Base-by-base conservation (phyloP, 1,140 invertebrate species). In the Asobara japonica region DNA sequence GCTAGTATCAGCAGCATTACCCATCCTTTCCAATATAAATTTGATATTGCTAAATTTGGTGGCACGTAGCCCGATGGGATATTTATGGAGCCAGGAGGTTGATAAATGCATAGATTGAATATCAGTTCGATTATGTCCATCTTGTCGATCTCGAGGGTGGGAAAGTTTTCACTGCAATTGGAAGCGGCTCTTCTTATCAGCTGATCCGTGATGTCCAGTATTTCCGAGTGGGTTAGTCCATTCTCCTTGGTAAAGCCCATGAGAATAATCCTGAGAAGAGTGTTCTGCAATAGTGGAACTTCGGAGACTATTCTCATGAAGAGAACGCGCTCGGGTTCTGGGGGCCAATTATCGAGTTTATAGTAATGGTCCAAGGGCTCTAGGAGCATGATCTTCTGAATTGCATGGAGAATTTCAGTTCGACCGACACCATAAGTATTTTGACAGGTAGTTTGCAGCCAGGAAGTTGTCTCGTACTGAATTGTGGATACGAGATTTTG, bases 11-110 rank as follows among this genome's bases (percentile, higher is more conserved):
- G 88, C 67, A 99, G 87, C 80, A 98, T 93, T 30, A 93, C 89
- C 97, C 97, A 99, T 31, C 93, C 93, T 87, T 97, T 97, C 97
- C 97, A 99, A 86, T 98, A 98, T 16, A 95, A 88, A 76, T 93
- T 93, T 5, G 94, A 92, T 79, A 99, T 97, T 0, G 96, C 97
- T 80, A 98, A 88, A 75, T 92, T 93, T 0, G 97, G 97, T 11
- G 97, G 94, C 36, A 91, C 90, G 84, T 98, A 96, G 6, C 92
- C 95, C 2, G 90, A 81, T 0, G 97, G 97, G 65, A 98, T 88
- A 18, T 91, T 91, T 72, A 98, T 97, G 79, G 97, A 97, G 79
- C 97, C 96, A 0, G 96, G 97, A 84, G 97, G 94, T 79, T 94
- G 93, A 88, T 98, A 99, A 71, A 94, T 92, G 79, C 94, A 94